These are phyloP conservation scores for Kryptolebias ocellatus DNA, from an alignment of 2,797 vertebrate species.

Conservation along the genomic window DNA sequence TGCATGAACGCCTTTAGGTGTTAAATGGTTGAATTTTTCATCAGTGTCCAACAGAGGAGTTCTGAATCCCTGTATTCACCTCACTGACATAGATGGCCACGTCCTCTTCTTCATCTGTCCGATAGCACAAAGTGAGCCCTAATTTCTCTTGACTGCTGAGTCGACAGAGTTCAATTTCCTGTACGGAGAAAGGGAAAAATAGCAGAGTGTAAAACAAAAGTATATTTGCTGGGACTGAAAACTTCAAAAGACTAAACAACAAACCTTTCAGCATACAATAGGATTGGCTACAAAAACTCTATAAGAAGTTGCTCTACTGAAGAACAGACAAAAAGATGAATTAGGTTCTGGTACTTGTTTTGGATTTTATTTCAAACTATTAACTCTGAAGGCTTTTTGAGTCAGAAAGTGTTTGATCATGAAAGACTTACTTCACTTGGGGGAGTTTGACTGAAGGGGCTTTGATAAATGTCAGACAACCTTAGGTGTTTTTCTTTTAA, in stretches of 20 bases:
- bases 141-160: constrained; percentile 93
- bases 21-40: background rate
- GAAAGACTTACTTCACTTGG: constrained; percentile 54
- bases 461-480: constrained; percentile 69
- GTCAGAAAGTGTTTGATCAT: constrained; percentile 66
- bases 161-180: constrained; percentile 95
- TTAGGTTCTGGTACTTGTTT: constrained; percentile 14
- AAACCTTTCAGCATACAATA: background rate
- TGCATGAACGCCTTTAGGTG: background rate
- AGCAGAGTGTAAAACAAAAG: background rate
- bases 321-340: constrained; percentile 33
- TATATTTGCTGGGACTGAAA: constrained; percentile 3
- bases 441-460: constrained; percentile 48
- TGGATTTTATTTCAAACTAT: constrained; percentile 45
- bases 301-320: background rate
- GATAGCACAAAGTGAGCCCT: constrained; percentile 95
- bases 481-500: constrained; percentile 56
- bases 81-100: constrained; percentile 94
- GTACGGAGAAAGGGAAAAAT: constrained; percentile 6
- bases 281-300: constrained; percentile 15
- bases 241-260: constrained; percentile 1
- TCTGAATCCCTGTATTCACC: constrained; percentile 78
- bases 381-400: constrained; percentile 47
- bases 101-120: constrained; percentile 96
- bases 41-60: background rate